Conservation (phyloP, 2,113 vertebrate genomes). For the Mastomys natalensis region DNA sequence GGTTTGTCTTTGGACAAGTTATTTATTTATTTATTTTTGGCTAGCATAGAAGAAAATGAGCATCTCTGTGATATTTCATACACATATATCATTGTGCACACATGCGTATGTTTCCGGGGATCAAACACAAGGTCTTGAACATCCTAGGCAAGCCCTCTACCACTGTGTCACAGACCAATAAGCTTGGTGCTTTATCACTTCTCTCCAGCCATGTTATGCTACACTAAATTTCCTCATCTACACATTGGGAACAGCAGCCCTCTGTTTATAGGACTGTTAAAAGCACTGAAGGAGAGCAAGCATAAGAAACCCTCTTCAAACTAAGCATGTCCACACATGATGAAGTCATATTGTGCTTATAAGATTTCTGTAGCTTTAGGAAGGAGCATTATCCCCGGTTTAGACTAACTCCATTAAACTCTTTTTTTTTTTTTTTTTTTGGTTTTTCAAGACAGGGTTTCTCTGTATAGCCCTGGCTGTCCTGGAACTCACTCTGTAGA, state of each 20-base stretch:
- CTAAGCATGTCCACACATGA: not conserved
- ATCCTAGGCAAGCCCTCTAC: not conserved
- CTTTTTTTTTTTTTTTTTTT: too few relatives aligned
- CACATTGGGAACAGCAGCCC: not conserved
- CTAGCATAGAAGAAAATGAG: not conserved
- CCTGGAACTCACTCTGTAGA: too few relatives aligned
- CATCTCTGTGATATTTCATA: not conserved
- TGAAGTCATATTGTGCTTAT: not conserved
- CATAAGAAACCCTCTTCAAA: not conserved
- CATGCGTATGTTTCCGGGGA: not conserved
- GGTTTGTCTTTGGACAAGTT: conserved; percentile 38
- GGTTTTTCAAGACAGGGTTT: too few relatives aligned
- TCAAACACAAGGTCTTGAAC: not conserved
- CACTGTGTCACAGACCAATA: not conserved
- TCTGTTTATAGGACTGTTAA: not conserved
- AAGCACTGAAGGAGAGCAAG: not conserved
- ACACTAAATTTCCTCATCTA: conserved; percentile 4
- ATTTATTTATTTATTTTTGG: not conserved
- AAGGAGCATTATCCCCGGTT: not conserved
- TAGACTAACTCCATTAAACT: not conserved
- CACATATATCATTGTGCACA: not conserved
- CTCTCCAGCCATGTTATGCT: too few relatives aligned
- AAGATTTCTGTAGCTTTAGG: not conserved
- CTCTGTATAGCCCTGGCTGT: too few relatives aligned
- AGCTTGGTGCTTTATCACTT: not conserved